Conservation (phyloP, 1,140 invertebrate genomes). For the Saccostrea cuccullata region DNA sequence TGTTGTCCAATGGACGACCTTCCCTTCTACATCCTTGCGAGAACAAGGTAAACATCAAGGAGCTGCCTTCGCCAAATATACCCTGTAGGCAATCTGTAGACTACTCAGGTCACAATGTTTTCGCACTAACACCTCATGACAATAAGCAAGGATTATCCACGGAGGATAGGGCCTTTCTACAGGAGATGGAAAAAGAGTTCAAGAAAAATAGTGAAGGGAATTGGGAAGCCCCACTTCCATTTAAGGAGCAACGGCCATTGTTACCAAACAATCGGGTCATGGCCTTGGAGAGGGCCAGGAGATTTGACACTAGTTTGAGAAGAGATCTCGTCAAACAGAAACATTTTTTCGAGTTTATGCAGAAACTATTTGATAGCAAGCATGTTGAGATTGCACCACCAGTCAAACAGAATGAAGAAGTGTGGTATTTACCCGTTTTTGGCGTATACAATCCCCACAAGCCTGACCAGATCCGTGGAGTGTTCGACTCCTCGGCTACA, state of each 20-base stretch:
- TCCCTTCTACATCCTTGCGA: not conserved
- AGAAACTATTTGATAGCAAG: not conserved
- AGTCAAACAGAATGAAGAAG: constrained; percentile 15
- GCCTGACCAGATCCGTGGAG: constrained; percentile 42
- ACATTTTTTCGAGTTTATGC: constrained; percentile 51
- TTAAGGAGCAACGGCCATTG: not conserved
- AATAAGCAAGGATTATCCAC: constrained; percentile 42
- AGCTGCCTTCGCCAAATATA: no score
- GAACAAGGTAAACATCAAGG: not conserved
- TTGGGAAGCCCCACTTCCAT: constrained; percentile 49
- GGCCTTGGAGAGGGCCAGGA: constrained; percentile 24
- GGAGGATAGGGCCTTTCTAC: constrained; percentile 50
- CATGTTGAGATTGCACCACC: not conserved
- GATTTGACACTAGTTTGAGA: not conserved
- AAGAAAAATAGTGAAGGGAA: constrained; percentile 24
- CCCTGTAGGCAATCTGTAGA: not conserved
- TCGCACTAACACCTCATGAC: constrained; percentile 24
- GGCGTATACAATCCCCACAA: constrained; percentile 54
- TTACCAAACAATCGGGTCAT: constrained; percentile 45
- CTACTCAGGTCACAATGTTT: not conserved
- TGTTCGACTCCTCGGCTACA: no score
- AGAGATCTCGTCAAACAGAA: constrained; percentile 38
- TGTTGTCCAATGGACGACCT: not conserved
- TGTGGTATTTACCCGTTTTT: constrained; percentile 50
- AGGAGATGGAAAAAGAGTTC: constrained; percentile 49